Percentiles rank a stretch among this genome's conserved stretches.
Conservation (phyloP, 2,113 vertebrate genomes). For the Corythaixoides concolor region DNA sequence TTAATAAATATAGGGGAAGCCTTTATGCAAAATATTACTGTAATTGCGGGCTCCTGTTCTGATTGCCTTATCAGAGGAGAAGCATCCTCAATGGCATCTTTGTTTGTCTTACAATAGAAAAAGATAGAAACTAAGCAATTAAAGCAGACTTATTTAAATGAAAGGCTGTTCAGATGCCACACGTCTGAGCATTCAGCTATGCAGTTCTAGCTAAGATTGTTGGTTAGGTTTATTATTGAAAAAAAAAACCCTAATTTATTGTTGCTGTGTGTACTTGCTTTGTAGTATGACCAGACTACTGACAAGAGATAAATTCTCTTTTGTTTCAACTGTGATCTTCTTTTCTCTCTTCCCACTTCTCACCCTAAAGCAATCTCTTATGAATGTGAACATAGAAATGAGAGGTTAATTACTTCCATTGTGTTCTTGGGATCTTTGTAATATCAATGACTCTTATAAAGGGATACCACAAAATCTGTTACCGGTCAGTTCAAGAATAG, state of each 20-base stretch:
- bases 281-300: neutral
- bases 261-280: neutral
- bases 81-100: conserved; percentile 10
- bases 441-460: neutral
- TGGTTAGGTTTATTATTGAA: neutral
- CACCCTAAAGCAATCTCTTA: neutral
- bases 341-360: neutral
- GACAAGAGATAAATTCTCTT: neutral
- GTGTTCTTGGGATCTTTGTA: neutral
- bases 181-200: neutral
- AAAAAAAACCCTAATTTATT: neutral
- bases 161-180: neutral
- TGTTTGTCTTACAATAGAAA: conserved; percentile 14
- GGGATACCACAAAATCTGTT: neutral
- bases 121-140: conserved; percentile 53
- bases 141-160: neutral
- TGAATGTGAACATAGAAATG: neutral
- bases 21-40: conserved; percentile 3
- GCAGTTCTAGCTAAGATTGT: neutral
- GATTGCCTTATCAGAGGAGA: conserved; percentile 35
- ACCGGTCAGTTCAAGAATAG: neutral
- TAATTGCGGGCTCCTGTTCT: conserved; percentile 54
- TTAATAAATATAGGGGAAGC: neutral
- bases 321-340: neutral
- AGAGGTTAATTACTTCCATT: conserved; percentile 23